Conservation (phyloP, 2,888 invertebrate species). For the Ctenicera cuprea region DNA sequence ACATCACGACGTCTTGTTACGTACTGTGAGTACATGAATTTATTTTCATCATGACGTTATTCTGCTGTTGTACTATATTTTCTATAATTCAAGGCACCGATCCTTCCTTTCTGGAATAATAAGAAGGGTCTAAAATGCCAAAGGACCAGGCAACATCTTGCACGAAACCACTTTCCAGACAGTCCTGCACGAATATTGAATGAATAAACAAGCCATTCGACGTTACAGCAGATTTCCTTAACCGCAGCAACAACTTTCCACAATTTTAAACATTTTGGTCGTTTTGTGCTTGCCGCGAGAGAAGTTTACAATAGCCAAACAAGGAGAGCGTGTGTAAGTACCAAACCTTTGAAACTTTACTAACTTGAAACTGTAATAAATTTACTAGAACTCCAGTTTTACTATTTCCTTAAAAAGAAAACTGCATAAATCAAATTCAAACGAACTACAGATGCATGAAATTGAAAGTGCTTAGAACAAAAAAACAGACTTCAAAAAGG, state of each 20-base stretch:
- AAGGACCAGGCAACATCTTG: no score
- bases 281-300: not conserved
- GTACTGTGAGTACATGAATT: no score
- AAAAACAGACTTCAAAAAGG: not conserved
- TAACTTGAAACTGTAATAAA: slow-evolving; percentile 7
- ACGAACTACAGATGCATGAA: not conserved
- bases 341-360: not conserved
- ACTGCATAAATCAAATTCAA: not conserved
- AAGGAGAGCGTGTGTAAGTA: not conserved
- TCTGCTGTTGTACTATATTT: no score
- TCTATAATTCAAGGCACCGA: no score
- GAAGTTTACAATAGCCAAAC: not conserved
- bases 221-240: no score
- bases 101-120: no score
- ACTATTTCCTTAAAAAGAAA: not conserved
- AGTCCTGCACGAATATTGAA: no score
- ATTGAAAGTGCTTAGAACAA: not conserved
- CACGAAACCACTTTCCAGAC: no score
- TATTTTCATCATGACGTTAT: no score
- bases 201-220: no score
- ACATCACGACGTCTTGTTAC: no score
- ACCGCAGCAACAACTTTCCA: not conserved
- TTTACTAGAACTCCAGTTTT: not conserved
- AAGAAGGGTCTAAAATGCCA: no score
- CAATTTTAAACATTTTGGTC: not conserved